phyloP scores from a whole-genome alignment of 53 echinoderm and acorn worm species.

The Holothuria scabra region DNA sequence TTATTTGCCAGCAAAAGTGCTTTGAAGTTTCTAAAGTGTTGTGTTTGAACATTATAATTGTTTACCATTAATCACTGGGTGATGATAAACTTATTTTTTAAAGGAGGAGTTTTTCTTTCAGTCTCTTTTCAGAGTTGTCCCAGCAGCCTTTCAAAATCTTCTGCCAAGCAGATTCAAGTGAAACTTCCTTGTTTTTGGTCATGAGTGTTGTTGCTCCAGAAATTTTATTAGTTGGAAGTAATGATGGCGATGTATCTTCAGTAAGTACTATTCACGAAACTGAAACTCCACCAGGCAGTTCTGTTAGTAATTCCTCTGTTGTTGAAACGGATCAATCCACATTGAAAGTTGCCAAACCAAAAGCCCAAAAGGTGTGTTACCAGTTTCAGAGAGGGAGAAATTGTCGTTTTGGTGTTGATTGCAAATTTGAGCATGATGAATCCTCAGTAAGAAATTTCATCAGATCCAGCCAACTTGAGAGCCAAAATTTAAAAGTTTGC shows the following conservation, averaged over 20 bases:
- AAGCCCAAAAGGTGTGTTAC: constrained; percentile 17
- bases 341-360: background rate
- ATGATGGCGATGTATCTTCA: background rate
- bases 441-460: background rate
- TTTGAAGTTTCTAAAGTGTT: too few species aligned
- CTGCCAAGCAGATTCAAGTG: background rate
- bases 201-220: constrained; percentile 39
- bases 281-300: constrained; percentile 14
- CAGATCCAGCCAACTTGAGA: constrained; percentile 11
- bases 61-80: too few species aligned
- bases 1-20: too few species aligned
- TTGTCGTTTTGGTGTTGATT: constrained; percentile 68
- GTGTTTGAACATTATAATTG: too few species aligned
- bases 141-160: background rate
- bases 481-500: constrained; percentile 38
- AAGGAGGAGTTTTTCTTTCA: too few species aligned
- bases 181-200: constrained; percentile 1
- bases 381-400: constrained; percentile 62
- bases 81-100: too few species aligned
- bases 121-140: too few species aligned
- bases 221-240: constrained; percentile 10
- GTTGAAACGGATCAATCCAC: background rate
- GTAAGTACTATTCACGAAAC: background rate
- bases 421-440: constrained; percentile 65
- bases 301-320: background rate